A percentile compares a stretch with the other conserved stretches of the same genome.
phyloP scores from a whole-genome alignment of 2,797 vertebrate genomes.

The Crenuchus spilurus region DNA sequence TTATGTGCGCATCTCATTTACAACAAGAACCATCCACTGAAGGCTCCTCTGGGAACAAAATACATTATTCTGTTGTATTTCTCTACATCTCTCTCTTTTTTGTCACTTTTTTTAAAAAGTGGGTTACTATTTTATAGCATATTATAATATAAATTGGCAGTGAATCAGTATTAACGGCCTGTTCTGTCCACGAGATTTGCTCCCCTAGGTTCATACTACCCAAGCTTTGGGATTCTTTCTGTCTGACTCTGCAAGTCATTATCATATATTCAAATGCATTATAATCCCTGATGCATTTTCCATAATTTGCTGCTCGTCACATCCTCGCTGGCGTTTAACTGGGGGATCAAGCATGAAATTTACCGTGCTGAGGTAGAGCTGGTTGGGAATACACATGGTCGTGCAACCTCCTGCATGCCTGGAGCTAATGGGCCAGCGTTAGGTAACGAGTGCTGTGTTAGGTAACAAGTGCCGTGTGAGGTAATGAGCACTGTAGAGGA shows the following conservation, averaged over 20 bases:
- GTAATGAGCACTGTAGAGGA: neutral
- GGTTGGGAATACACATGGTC: neutral
- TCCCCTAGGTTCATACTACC: neutral
- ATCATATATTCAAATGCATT: slow-evolving; percentile 56
- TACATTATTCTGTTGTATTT: no score
- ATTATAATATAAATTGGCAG: no score
- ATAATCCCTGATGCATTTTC: slow-evolving; percentile 38
- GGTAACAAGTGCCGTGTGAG: neutral
- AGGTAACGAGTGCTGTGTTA: neutral
- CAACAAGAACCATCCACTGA: no score
- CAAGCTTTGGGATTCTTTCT: slow-evolving; percentile 16
- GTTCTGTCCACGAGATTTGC: neutral
- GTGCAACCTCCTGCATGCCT: neutral
- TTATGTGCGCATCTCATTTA: no score
- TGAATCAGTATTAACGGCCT: neutral
- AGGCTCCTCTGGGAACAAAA: no score
- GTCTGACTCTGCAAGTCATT: slow-evolving; percentile 59
- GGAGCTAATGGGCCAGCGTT: neutral
- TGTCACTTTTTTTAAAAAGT: no score
- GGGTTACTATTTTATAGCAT: no score
- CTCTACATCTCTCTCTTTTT: no score
- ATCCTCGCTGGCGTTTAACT: slow-evolving; percentile 54
- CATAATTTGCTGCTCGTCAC: slow-evolving; percentile 50
- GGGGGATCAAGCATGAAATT: slow-evolving; percentile 56
- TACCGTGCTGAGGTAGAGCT: slow-evolving; percentile 28